Base-by-base conservation (phyloP, 2,797 vertebrate genomes). In the Macropodus opercularis region DNA sequence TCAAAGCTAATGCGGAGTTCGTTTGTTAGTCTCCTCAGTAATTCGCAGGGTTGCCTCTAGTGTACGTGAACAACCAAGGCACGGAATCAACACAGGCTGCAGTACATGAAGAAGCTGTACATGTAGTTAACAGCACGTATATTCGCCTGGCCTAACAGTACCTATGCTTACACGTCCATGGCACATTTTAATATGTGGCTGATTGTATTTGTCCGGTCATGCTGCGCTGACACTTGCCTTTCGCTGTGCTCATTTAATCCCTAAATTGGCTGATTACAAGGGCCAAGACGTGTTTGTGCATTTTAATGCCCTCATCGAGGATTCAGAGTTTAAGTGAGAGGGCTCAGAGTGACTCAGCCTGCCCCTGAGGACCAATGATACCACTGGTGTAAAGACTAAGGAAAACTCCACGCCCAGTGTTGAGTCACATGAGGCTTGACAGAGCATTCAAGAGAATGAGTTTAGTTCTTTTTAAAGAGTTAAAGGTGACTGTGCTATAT, bases 131-230 rank as follows among this genome's bases (percentile, higher is more conserved):
- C 26, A 3, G 26, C 26, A 26, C 2, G 26, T 26, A 26, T 26
- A 26, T 26, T 8, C 26, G n/a, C n/a, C 26, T 8, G 5, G 26
- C 26, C 26, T 29, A 29, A 29, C 27, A 29, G 27, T 29, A 9
- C 10, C 8, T 17, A 32, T 47, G 23, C 52, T 19, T 32, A 17
- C 63, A 23, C 36, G 26, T 36, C 47, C 2, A 2, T 31, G 34
- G 2, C 29, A 24, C 7, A 46, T 62, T 40, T 68, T 40, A 57
- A 60, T 50, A 66, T 66, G 60, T 47, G 42, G 12, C 27, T 74
- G 71, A 79, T 77, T 75, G 62, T 78, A 66, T 78, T 85, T 85
- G 81, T 77, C 72, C 17, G 38, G 64, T 77, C 54, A 53, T 58
- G 70, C 54, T 62, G 51, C 48, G 57, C 43, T 47, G 15, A 77